Evolutionary conservation across 2,888 invertebrate species (phyloP).

Genomic region (Antheraea assamensis): DNA sequence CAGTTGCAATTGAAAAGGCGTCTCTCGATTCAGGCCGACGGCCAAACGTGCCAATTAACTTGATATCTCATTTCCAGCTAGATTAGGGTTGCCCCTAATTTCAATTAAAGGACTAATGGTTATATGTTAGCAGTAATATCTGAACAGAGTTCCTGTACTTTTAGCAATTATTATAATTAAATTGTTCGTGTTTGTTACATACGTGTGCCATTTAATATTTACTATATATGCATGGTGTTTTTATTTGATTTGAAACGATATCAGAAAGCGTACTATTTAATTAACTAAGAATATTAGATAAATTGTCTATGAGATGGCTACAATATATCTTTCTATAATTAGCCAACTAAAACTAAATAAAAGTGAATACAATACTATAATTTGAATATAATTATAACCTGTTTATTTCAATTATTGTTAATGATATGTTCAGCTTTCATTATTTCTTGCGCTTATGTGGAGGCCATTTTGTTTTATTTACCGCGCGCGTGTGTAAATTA

Average conservation of each 20-base stretch:
- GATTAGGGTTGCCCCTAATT: constrained; percentile 10
- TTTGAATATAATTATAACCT: too few species aligned
- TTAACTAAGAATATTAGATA: too few species aligned
- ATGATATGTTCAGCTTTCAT: too few species aligned
- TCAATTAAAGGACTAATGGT: constrained; percentile 5
- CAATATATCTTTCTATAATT: too few species aligned
- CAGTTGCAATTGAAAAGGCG: constrained; percentile 16
- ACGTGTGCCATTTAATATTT: neutral
- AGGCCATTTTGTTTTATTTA: too few species aligned
- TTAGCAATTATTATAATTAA: constrained; percentile 5
- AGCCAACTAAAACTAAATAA: too few species aligned
- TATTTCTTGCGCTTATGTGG: too few species aligned
- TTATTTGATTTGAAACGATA: neutral
- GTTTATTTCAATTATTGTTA: too few species aligned
- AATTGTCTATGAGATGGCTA: too few species aligned
- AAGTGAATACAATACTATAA: too few species aligned
- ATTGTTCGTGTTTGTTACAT: neutral
- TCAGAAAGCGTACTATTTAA: too few species aligned
- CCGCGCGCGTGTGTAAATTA: too few species aligned
- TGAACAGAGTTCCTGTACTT: neutral
- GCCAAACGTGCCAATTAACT: constrained; percentile 35
- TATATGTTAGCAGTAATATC: neutral
- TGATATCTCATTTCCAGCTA: constrained; percentile 39
- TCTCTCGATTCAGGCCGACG: constrained; percentile 15
- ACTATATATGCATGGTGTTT: neutral